phyloP scores from a whole-genome alignment of 2,888 invertebrate genomes.

The Blastobasis lacticolella region DNA sequence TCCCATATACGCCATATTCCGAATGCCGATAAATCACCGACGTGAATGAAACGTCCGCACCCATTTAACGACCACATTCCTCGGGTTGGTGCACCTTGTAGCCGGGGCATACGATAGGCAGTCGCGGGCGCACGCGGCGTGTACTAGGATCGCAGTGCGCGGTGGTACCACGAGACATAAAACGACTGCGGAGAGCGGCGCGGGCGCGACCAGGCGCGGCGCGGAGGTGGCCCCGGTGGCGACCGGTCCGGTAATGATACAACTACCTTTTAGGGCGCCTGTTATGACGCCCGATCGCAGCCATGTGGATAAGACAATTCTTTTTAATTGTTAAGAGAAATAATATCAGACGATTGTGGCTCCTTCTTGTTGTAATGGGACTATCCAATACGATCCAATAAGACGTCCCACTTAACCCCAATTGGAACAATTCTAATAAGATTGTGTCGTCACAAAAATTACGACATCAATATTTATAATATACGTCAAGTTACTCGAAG shows the following conservation, averaged over 20 bases:
- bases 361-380: too few relatives aligned
- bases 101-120: conserved; percentile 1
- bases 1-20: conserved; percentile 45
- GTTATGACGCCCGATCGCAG: conserved; percentile 50
- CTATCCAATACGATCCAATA: too few relatives aligned
- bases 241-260: conserved; percentile 66
- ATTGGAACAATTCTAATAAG: too few relatives aligned
- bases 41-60: conserved; percentile 58
- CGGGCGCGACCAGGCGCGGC: conserved; percentile 17
- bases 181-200: not conserved
- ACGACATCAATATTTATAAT: too few relatives aligned
- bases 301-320: conserved; percentile 41
- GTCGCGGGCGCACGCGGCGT: conserved; percentile 23
- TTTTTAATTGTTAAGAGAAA: not conserved
- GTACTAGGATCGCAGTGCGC: conserved; percentile 56
- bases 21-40: conserved; percentile 49
- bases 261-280: conserved; percentile 64
- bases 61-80: conserved; percentile 37
- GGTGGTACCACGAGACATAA: conserved; percentile 28
- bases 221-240: conserved; percentile 29
- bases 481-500: too few relatives aligned
- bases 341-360: too few relatives aligned
- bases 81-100: conserved; percentile 3
- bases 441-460: too few relatives aligned
- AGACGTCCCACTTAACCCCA: too few relatives aligned